Conservation (phyloP, 2,797 vertebrate genomes). For the Prionace glauca region DNA sequence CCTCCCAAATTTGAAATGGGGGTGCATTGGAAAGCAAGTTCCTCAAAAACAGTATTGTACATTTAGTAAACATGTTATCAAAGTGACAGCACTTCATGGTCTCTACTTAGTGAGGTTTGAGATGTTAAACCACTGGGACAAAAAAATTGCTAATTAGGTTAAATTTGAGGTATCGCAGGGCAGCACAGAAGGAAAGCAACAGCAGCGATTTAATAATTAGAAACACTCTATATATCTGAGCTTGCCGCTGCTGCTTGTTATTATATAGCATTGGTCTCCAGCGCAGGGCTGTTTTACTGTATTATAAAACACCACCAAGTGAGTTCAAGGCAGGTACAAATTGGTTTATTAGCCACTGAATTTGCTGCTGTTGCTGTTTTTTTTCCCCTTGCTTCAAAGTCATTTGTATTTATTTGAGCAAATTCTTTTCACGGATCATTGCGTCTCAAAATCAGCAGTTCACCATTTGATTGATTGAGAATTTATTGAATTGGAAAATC, state of each 20-base stretch:
- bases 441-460: slow-evolving; percentile 7
- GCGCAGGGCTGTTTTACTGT: neutral
- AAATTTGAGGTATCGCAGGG: neutral
- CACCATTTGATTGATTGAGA: slow-evolving; percentile 16
- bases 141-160: neutral
- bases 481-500: slow-evolving; percentile 26
- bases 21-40: neutral
- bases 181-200: neutral
- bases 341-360: slow-evolving; percentile 35
- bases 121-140: neutral
- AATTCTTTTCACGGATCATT: slow-evolving; percentile 31
- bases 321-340: slow-evolving; percentile 35
- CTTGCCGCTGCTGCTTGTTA: slow-evolving; percentile 3
- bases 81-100: neutral
- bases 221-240: neutral
- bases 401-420: slow-evolving; percentile 19
- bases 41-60: neutral
- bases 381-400: neutral
- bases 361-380: slow-evolving; percentile 4
- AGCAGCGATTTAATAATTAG: slow-evolving; percentile 26
- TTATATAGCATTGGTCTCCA: neutral
- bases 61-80: neutral
- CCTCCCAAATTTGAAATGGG: neutral
- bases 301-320: slow-evolving; percentile 35
- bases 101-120: neutral